phyloP scores from a whole-genome alignment of 2,888 invertebrate species.

The Sisyra nigra region DNA sequence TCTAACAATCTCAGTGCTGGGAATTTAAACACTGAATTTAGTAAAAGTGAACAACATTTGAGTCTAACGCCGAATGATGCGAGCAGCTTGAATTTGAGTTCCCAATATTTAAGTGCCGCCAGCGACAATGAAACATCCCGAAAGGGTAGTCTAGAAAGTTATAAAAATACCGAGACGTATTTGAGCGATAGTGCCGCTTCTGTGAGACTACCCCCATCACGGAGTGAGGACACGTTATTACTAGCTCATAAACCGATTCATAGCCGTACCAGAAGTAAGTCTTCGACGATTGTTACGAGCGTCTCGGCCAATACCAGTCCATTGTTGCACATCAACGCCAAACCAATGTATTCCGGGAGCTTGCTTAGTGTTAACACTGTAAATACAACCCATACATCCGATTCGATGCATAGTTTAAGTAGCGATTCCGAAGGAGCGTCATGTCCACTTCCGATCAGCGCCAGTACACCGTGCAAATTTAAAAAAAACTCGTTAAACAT shows the following conservation, averaged over 20 bases:
- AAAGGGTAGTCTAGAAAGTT: conserved; percentile 23
- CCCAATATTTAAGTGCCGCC: conserved; percentile 37
- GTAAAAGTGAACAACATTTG: conserved; percentile 69
- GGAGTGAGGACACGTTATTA: conserved; percentile 62
- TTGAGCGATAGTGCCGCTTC: conserved; percentile 18
- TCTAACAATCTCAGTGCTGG: conserved; percentile 22
- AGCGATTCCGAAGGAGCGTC: conserved; percentile 42
- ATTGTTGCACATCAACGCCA: conserved; percentile 33
- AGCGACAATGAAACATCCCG: conserved; percentile 24
- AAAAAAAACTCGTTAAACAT: conserved; percentile 25
- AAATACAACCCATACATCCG: conserved; percentile 38
- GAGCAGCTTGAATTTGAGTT: conserved; percentile 34
- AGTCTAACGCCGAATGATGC: conserved; percentile 35
- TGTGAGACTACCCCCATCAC: conserved; percentile 51
- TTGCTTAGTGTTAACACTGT: conserved; percentile 44
- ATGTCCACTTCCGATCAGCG: conserved; percentile 34
- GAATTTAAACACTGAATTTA: conserved; percentile 51
- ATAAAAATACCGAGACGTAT: conserved; percentile 16
- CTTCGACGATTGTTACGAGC: conserved; percentile 36
- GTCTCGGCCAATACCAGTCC: conserved; percentile 56
- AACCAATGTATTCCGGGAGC: conserved; percentile 43
- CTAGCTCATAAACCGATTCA: conserved; percentile 23
- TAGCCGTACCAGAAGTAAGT: conserved; percentile 16
- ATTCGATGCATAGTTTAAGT: conserved; percentile 49
- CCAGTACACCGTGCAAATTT: conserved; percentile 29